Evolutionary conservation across 2,888 invertebrate species (phyloP), one percentile per base, ranked within the genome.

Genomic region (Hypercompe scribonia): DNA sequence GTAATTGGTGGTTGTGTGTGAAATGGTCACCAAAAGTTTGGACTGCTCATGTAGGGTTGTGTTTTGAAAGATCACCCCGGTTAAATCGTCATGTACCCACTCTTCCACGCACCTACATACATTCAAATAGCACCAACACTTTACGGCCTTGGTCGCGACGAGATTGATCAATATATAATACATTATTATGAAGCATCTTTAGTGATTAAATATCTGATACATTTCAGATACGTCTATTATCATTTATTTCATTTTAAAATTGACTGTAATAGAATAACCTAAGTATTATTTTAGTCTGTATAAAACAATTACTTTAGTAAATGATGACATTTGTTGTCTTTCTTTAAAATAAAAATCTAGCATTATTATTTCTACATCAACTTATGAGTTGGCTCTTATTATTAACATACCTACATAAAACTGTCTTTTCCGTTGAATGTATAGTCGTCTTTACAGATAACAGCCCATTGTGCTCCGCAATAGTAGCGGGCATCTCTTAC

Each of bases 401-500:
- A 64, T 64, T 39, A 28, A 36, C 24, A 39, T 33, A 66, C 46
- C 46, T 18, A 46, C 24, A 33, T 24, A 46, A 66, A 11, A 18
- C 33, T 46, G 66, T 66, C 50, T 24, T 64, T 33, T 10, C n/a
- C 31, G 50, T 0, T 73, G 75, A 80, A 82, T 87, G 86, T 74
- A 76, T 70, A 80, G 73, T 75, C 83, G 78, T 80, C 84, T 65
- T 85, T 78, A 85, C 79, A 77, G 74, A 83, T 89, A 90, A 91
- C 90, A 86, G 84, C 90, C 92, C 86, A 92, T 92, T 92, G 92
- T 92, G 84, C 78, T 78, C 86, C 84, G 85, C 86, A 84, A 87
- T 85, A 85, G 87, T 80, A 82, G 74, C 80, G 78, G 81, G 70
- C 69, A 71, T 84, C 87, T 86, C 86, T 89, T 83, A 84, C 84